Evolutionary conservation across 2,113 vertebrate genomes (phyloP), one percentile per base, ranked within the genome.

Genomic region (Petaurus breviceps): DNA sequence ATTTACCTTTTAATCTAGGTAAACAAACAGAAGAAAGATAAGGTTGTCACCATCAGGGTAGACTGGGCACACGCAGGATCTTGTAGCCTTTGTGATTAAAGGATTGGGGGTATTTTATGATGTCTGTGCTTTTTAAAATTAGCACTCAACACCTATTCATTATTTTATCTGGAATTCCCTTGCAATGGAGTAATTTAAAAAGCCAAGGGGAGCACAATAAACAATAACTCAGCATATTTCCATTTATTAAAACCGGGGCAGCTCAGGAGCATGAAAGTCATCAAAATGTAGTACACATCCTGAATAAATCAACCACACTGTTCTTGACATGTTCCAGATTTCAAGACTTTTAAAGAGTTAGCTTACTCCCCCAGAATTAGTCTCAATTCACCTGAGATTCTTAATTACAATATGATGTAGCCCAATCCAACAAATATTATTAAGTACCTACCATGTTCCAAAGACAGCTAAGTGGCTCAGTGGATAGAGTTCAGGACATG

Each of bases 1-100:
- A 96, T 98, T 98, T 97, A 95, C 96, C 95, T 97, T 97, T 96
- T 97, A 96, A 97, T 94, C 97, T 93, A 89, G 54, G 68, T 95
- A 98, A 98, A 97, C 31, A 97, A 95, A 94, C 0, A 89, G 84
- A 49, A 26, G 90, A 93, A 92, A 50, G 96, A 98, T 97, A 97
- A 98, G 91, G 68, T 52, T 0, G 25, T 94, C 3, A 0, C 90
- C n/a, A 37, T 52, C 50, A 91, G 3, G 22, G 91, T 95, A 51
- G 94, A 92, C 43, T 51, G 97, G 24, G 43, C 24, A 4, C 94
- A 49, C n/a, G 7, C 2, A 43, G 68, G 5, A 43, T 84, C 43
- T 43, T 22, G 37, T n/a, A 84, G 68, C 6, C 37, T 84, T 84
- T 84, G n/a, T 84, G 68, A 84, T 84, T 84, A 84, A 77, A 37